These are phyloP conservation scores for Rhyacophila evoluta DNA, from an alignment of 2,888 invertebrate species.

Conservation along the genomic window DNA sequence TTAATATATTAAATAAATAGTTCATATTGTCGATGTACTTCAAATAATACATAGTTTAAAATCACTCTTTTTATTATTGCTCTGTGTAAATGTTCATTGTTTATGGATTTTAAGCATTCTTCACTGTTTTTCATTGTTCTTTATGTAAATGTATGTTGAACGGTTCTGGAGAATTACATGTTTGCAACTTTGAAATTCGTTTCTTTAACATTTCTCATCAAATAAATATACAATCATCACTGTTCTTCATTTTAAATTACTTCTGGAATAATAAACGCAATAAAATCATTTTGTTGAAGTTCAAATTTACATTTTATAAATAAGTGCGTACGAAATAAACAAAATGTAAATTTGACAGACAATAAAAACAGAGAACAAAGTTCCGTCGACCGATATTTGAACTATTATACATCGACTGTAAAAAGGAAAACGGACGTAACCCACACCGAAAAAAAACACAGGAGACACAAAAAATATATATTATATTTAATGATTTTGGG, in stretches of 20 bases:
- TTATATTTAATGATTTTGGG: too few relatives aligned
- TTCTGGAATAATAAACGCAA: background rate
- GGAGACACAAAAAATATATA: too few relatives aligned
- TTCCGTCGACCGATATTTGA: too few relatives aligned
- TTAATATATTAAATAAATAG: background rate
- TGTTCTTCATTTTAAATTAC: slow-evolving; percentile 47
- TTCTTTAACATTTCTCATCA: slow-evolving; percentile 25
- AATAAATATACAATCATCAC: slow-evolving; percentile 49
- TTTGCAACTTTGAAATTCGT: slow-evolving; percentile 5
- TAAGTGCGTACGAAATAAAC: too few relatives aligned
- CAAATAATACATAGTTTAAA: background rate
- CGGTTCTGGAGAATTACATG: slow-evolving; percentile 5
- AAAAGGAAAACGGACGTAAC: too few relatives aligned
- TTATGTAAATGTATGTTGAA: slow-evolving; percentile 18
- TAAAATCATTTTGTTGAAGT: background rate
- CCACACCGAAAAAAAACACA: too few relatives aligned
- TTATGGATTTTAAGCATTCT: slow-evolving; percentile 11
- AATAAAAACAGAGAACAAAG: too few relatives aligned
- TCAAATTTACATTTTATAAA: background rate
- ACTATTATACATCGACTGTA: too few relatives aligned
- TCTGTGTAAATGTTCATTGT: slow-evolving; percentile 27
- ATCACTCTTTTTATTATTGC: background rate
- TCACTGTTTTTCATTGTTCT: slow-evolving; percentile 16
- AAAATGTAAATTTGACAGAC: too few relatives aligned
- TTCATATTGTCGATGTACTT: background rate